Base-by-base conservation (phyloP, 1,140 invertebrate genomes). In the silkworm (Bombyx mori) region DNA sequence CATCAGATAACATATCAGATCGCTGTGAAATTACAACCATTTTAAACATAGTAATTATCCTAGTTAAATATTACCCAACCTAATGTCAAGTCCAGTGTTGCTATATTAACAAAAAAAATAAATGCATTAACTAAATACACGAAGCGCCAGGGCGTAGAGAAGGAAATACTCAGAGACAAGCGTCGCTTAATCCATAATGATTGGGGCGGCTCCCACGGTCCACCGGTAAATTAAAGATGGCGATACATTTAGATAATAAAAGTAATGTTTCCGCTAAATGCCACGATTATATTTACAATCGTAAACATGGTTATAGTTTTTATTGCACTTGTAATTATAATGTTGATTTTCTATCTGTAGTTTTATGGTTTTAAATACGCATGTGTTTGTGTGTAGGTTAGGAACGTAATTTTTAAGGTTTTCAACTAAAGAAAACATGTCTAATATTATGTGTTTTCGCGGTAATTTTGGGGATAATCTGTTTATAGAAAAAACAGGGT, bases 131-230 rank as follows among this genome's bases (percentile, higher is more conserved):
- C 12, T 18, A 18, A 18, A 18, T 18, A 18, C 12, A 18, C 12
- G 12, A 18, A 18, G 12, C 12, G 12, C 12, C 12, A 35, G 26
- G 26, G 26, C 26, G 26, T 35, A n/a, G 42, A 51, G 50, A 26
- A 26, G 50, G 50, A 51, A 51, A 7, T 51, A 8, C 3, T 26
- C 26, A 35, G 22, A 51, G n/a, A 51, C 50, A 51, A 51, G 50
- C 42, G 50, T 35, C 45, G 53, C 12, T 43, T 54, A 54, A 54
- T 54, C 53, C 53, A 22, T 51, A 46, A 44, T 54, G 53, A 54
- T 54, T 54, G 53, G 53, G 44, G 6, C 4, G n/a, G 44, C 53
- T 54, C 53, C 53, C 53, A 54, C 53, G 53, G 43, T 45, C 44
- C 8, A 54, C 44, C 12, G 43, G 10, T 46, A 46, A 42, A 8